Base-by-base conservation (phyloP, 2,113 vertebrate species). In the Takifugu flavidus region DNA sequence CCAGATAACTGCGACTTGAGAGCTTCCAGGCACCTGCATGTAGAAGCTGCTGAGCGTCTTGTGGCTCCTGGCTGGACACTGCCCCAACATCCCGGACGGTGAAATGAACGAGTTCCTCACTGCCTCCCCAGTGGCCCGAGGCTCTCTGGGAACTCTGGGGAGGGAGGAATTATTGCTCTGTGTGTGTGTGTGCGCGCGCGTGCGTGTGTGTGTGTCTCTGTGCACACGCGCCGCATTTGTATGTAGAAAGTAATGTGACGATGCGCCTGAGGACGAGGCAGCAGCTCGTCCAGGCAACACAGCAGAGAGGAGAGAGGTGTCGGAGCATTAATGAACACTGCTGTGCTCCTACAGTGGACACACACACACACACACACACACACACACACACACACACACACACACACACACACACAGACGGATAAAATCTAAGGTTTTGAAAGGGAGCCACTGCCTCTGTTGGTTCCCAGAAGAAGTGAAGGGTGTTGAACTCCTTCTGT, bases 71-170 rank as follows among this genome's bases (percentile, higher is more conserved):
- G 39, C 77, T 59, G 56, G 61, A 72, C 65, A 46, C 51, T 58
- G 64, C 42, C 72, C 56, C 61, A 70, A 53, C 57, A 70, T 53
- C 49, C 53, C 54, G 68, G 68, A 64, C 68, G 64, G 63, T 75
- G 44, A 78, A 76, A 80, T 60, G 56, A 59, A 74, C 53, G 61
- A 43, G 62, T 78, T 82, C 59, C 66, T 82, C 65, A 47, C 61
- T 64, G 78, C 70, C 62, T 72, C 52, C 13, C 57, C 70, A 58
- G 70, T 62, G 65, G 77, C 78, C 63, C 8, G 55, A 56, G 65
- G 81, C 78, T 53, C 58, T 66, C 10, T 0, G 25, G 43, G 56
- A 71, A 56, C 70, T 74, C 70, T 13, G 31, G 65, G 56, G 70
- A 70, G 65, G 55, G 53, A 50, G 28, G 63, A 73, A 56, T 73